Evolutionary conservation across 2,797 vertebrate species (phyloP).

Genomic region (Mastacembelus armatus): DNA sequence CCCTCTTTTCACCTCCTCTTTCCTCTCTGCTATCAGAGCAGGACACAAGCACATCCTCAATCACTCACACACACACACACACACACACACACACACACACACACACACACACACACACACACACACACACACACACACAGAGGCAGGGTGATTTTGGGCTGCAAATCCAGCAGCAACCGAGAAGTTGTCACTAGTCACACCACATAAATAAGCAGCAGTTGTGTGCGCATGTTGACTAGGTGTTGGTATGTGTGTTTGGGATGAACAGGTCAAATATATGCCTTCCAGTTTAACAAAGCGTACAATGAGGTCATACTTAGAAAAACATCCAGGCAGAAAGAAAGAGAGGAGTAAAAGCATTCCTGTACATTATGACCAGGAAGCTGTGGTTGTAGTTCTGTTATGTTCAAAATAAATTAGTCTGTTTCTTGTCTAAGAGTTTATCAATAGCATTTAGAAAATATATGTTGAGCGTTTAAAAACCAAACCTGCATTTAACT

Average conservation of each 20-base stretch:
- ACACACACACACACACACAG: not conserved
- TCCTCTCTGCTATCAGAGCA: conserved; percentile 41
- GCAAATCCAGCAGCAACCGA: conserved; percentile 64
- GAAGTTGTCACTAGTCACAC: conserved; percentile 53
- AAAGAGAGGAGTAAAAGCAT: conserved; percentile 11
- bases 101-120: conserved; percentile 9
- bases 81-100: not conserved
- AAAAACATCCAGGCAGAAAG: conserved; percentile 52
- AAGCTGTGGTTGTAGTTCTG: not conserved
- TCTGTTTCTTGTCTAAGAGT: too few species aligned
- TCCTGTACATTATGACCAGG: conserved; percentile 5
- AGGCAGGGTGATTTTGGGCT: conserved; percentile 34
- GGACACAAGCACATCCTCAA: conserved; percentile 50
- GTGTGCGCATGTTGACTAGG: conserved; percentile 20
- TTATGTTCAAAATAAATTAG: not conserved
- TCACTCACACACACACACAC: conserved; percentile 18
- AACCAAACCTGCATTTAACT: not conserved
- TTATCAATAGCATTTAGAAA: too few species aligned
- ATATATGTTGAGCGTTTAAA: too few species aligned
- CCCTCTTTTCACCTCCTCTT: conserved; percentile 51
- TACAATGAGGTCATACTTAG: conserved; percentile 65
- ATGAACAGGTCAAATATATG: conserved; percentile 43
- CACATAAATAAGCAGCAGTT: conserved; percentile 55
- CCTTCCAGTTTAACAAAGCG: conserved; percentile 69
- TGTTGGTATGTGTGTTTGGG: conserved; percentile 20